phyloP scores from a whole-genome alignment of 1,140 invertebrate genomes.

The Dinothrombium tinctorium region DNA sequence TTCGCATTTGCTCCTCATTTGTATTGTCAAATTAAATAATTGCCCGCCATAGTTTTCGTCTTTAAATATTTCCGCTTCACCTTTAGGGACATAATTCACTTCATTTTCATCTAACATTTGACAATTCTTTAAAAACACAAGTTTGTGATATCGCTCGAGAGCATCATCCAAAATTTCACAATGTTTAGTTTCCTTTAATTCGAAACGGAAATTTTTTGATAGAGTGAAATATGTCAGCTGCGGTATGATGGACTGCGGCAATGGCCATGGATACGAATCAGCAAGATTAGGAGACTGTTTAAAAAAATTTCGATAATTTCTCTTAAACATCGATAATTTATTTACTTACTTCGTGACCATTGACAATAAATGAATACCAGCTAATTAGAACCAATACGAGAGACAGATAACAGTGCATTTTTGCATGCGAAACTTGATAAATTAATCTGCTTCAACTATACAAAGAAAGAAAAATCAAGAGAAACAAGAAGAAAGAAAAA shows the following conservation, averaged over 20 bases:
- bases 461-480: no score
- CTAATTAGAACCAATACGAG: no score
- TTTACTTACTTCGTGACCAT: no score
- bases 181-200: neutral
- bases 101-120: slow-evolving; percentile 1
- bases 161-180: slow-evolving; percentile 32
- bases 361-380: no score
- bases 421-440: no score
- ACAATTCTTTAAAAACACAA: slow-evolving; percentile 12
- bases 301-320: no score
- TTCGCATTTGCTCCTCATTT: slow-evolving; percentile 25
- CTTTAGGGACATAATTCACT: slow-evolving; percentile 6
- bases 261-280: neutral
- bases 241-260: neutral
- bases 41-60: slow-evolving; percentile 16
- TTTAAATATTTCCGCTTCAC: neutral
- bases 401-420: no score
- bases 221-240: neutral
- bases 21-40: slow-evolving; percentile 18
- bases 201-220: slow-evolving; percentile 15
- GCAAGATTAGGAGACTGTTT: no score
- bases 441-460: no score
- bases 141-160: slow-evolving; percentile 22
- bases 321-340: no score
- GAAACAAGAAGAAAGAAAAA: no score